Percentiles rank a stretch among this genome's conserved stretches.
These are phyloP conservation scores for Leptodirus hochenwartii DNA, from an alignment of 2,888 invertebrate genomes.

Conservation along the genomic window DNA sequence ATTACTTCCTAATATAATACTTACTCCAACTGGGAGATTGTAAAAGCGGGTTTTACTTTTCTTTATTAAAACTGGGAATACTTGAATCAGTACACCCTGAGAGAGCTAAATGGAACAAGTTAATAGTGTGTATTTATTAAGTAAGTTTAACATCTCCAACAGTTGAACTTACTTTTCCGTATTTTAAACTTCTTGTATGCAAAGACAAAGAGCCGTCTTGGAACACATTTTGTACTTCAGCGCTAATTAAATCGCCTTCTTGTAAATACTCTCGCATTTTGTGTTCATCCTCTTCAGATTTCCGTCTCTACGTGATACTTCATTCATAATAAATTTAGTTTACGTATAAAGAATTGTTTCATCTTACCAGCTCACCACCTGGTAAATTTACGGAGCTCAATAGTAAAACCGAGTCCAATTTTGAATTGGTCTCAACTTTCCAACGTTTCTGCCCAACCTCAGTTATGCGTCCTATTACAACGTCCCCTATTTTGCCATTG, in stretches of 20 bases:
- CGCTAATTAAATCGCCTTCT: slow-evolving; percentile 93
- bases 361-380: slow-evolving; percentile 78
- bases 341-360: background rate
- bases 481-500: slow-evolving; percentile 90
- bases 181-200: slow-evolving; percentile 90
- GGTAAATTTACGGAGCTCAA: slow-evolving; percentile 92
- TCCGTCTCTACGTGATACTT: slow-evolving; percentile 45
- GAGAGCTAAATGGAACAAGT: slow-evolving; percentile 36
- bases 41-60: slow-evolving; percentile 93
- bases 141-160: slow-evolving; percentile 3
- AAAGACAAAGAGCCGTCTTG: slow-evolving; percentile 82
- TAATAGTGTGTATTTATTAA: slow-evolving; percentile 7
- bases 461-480: slow-evolving; percentile 83
- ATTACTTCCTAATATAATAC: slow-evolving; percentile 88
- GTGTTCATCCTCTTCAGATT: slow-evolving; percentile 92
- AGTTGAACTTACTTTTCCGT: slow-evolving; percentile 60
- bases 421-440: slow-evolving; percentile 89
- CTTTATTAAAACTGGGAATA: slow-evolving; percentile 81
- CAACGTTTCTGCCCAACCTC: slow-evolving; percentile 90
- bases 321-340: slow-evolving; percentile 2
- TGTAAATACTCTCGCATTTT: slow-evolving; percentile 90
- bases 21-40: slow-evolving; percentile 77
- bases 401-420: slow-evolving; percentile 69
- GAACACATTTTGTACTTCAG: slow-evolving; percentile 88
- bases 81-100: slow-evolving; percentile 78